Percentiles rank a stretch among this genome's conserved stretches.
Evolutionary conservation across 2,797 vertebrate genomes (phyloP).

Genomic region (Enteromius viviparus): DNA sequence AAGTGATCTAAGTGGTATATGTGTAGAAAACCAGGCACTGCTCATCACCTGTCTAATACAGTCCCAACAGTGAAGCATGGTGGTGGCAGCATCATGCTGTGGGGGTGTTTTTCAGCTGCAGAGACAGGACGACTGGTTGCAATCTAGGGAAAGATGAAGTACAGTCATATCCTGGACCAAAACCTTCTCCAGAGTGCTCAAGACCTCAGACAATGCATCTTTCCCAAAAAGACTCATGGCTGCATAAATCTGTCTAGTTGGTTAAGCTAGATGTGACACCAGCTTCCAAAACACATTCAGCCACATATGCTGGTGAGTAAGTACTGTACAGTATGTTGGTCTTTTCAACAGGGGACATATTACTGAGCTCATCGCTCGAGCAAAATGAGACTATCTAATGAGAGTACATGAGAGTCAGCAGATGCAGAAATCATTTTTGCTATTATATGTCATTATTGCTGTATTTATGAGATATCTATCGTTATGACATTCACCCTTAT

Average conservation of each 20-base stretch:
- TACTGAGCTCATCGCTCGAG: background rate
- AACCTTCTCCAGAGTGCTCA: no score
- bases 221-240: no score
- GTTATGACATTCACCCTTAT: slow-evolving; percentile 34
- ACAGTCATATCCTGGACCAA: no score
- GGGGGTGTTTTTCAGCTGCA: no score
- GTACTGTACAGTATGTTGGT: background rate
- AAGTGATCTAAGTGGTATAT: no score
- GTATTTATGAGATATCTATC: slow-evolving; percentile 15
- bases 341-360: slow-evolving; percentile 8
- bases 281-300: background rate
- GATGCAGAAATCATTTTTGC: slow-evolving; percentile 7
- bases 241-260: background rate
- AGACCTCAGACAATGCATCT: no score
- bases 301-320: background rate
- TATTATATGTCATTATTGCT: slow-evolving; percentile 5
- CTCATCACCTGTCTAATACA: no score
- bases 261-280: background rate
- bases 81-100: no score
- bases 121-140: no score
- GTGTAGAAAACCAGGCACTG: no score
- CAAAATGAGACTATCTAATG: slow-evolving; percentile 6
- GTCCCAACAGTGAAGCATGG: no score
- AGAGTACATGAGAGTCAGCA: slow-evolving; percentile 4
- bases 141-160: no score